Base-by-base conservation (phyloP, 1,140 invertebrate genomes). In the Papilio xuthus region DNA sequence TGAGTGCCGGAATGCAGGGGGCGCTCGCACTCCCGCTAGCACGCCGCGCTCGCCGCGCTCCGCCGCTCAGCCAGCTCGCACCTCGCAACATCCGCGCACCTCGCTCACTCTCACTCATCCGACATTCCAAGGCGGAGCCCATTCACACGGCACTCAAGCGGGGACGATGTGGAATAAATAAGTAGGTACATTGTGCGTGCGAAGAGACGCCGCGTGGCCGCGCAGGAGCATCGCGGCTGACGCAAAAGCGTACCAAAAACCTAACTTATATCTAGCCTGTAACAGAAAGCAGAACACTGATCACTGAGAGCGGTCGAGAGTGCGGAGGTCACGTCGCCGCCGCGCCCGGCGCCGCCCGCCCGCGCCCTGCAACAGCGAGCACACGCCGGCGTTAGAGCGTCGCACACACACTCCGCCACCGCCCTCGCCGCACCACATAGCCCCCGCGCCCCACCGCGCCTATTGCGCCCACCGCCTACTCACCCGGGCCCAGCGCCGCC, bases 201-300 rank as follows among this genome's bases (percentile, higher is more conserved):
- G 82, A 79, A 80, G 85, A 67, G 28, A 74, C 47, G 83, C 79
- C 75, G 77, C 82, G 82, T 78, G 72, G 79, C 77, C 26, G 82
- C 80, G 78, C 82, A 71, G 80, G 78, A 73, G 84, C 84, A 81
- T 78, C 82, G 84, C 80, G 84, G 82, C 82, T 79, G 80, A 80
- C 81, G 86, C 85, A 83, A 86, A 82, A 86, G 80, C 78, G 76
- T 85, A 84, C 63, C 85, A 85, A 84, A 78, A 87, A 92, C 90
- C 89, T 92, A 92, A 92, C 90, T 90, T 92, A 92, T 89, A 91
- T 90, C 89, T 92, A 91, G 89, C 82, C 90, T 92, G 90, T 86
- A 92, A 92, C 90, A 92, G 90, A 92, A 92, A 92, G 90, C 90
- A 92, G 89, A 92, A 88, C 86, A 84, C 82, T 84, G 89, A 90